Percentiles rank a stretch among this genome's conserved stretches.
Evolutionary conservation across 1,140 invertebrate species (phyloP).

Genomic region (Bombus turneri): DNA sequence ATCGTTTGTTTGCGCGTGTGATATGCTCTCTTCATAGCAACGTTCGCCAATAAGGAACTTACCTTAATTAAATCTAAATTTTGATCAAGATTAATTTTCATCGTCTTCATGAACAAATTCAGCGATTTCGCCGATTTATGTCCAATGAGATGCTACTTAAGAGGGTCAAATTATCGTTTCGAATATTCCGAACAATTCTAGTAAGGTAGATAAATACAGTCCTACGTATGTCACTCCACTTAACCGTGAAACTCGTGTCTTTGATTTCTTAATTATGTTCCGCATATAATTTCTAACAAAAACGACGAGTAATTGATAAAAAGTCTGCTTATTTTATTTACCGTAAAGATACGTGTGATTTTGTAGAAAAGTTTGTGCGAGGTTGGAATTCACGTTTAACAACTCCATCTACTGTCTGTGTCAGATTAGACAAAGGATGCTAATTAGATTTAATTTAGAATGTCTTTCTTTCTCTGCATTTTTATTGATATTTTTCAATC

Average conservation of each 20-base stretch:
- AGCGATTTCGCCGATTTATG: constrained; percentile 51
- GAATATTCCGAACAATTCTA: constrained; percentile 55
- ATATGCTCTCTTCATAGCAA: constrained; percentile 58
- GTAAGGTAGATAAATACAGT: constrained; percentile 59
- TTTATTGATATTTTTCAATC: neutral
- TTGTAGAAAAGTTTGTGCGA: neutral
- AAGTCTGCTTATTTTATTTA: neutral
- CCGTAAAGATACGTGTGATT: neutral
- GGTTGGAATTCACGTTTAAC: constrained; percentile 7
- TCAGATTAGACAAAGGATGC: neutral
- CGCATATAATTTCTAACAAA: neutral
- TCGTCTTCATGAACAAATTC: constrained; percentile 69
- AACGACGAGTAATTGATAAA: too few species aligned
- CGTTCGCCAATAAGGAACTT: constrained; percentile 43
- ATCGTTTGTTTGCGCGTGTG: constrained; percentile 62
- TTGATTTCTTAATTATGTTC: neutral
- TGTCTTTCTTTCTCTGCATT: neutral
- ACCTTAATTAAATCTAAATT: constrained; percentile 33
- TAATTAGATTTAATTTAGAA: neutral
- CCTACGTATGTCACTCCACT: neutral
- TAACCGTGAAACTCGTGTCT: neutral
- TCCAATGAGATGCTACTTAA: constrained; percentile 76
- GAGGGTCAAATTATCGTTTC: constrained; percentile 57
- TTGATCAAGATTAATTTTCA: constrained; percentile 33
- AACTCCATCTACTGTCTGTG: constrained; percentile 16